Base-by-base conservation (phyloP, 2,888 invertebrate genomes). In the Cheilosia variabilis region DNA sequence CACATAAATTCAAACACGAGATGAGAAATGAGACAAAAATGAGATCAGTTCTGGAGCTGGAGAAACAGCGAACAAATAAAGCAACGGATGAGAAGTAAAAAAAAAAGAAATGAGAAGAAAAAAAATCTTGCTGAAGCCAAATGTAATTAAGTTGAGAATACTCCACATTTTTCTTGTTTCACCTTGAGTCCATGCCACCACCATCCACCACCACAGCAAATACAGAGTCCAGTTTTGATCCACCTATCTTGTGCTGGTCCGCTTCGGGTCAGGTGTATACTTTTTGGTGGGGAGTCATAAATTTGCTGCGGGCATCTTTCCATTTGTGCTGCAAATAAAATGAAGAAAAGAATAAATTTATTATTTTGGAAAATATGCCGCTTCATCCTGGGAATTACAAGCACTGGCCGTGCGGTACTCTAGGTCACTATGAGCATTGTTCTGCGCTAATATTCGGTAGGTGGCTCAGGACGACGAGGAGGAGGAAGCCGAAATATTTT, bases 281-380 rank as follows among this genome's bases (percentile, higher is more conserved):
- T 62, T 75, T 78, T 65, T 47, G 62, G 55, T 62, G 50, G 72
- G 37, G 63, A 76, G 62, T 72, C 86, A 81, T 86, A 86, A 86
- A 86, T 81, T 86, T 72, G 52, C 71, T 55, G 68, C 19, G 57
- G 53, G 60, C 71, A 86, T 71, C 80, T 76, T 66, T 76, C 60
- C 80, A 80, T 80, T 86, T 76, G 52, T 52, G 76, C 27, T 66
- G 80, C 71, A 80, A 80, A 86, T 86, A 86, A 86, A 86, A 80
- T 62, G 76, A 76, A 76, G 68, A 65, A 76, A 80, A 52, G 71
- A 76, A 86, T 86, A 80, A 81, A 81, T 81, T 81, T 86, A 86
- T 81, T 76, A 86, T 86, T 81, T 81, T 80, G 72, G 71, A 66
- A 81, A 86, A 86, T 86, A 86, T 86, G 86, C 81, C 86, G 76